These are phyloP conservation scores for Panopea generosa DNA, from an alignment of 2,888 invertebrate genomes.

Conservation along the genomic window DNA sequence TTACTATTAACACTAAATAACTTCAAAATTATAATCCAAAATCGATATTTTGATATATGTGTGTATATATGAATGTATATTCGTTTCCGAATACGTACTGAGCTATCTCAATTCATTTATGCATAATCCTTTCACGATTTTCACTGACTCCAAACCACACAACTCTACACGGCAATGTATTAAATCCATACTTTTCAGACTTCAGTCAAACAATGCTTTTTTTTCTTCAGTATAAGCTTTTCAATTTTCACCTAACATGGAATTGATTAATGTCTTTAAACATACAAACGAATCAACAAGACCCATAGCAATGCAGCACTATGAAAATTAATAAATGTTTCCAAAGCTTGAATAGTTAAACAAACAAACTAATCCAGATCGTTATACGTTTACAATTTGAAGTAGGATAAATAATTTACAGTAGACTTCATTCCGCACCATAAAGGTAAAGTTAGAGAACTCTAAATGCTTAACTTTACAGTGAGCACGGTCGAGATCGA, in stretches of 20 bases:
- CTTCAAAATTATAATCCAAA: constrained; percentile 57
- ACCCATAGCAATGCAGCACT: constrained; percentile 44
- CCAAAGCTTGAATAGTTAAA: constrained; percentile 35
- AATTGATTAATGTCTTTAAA: not conserved
- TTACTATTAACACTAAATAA: constrained; percentile 35
- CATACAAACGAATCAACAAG: constrained; percentile 26
- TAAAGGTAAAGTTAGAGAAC: not conserved
- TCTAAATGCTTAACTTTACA: not conserved
- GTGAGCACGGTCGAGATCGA: constrained; percentile 2
- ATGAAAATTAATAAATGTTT: constrained; percentile 41
- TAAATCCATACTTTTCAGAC: constrained; percentile 7
- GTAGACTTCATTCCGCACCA: constrained; percentile 24
- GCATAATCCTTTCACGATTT: too few relatives aligned
- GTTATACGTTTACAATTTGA: constrained; percentile 51
- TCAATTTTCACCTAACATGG: not conserved
- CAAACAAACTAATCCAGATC: constrained; percentile 47
- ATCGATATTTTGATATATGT: constrained; percentile 48
- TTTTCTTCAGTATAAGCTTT: too few relatives aligned
- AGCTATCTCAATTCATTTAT: too few relatives aligned
- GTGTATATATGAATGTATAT: constrained; percentile 22
- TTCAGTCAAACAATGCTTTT: not conserved
- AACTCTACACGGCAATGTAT: too few relatives aligned
- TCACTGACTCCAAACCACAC: too few relatives aligned
- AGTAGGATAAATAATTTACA: constrained; percentile 54
- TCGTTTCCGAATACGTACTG: not conserved